phyloP scores from a whole-genome alignment of 2,888 invertebrate species.

The Salpingus planirostris region DNA sequence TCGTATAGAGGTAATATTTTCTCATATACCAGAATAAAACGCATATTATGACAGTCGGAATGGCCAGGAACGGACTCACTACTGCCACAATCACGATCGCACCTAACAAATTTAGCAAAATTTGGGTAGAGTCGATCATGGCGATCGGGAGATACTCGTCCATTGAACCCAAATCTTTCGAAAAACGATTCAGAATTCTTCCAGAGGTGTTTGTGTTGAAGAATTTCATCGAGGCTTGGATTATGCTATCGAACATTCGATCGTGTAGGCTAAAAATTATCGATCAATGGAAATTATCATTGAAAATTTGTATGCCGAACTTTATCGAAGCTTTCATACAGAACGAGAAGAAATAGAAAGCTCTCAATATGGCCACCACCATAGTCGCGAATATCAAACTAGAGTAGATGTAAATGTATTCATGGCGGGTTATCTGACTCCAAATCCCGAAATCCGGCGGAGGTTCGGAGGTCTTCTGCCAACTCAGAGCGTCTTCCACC shows the following conservation, averaged over 20 bases:
- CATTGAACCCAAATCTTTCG: conserved; percentile 57
- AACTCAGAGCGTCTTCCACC: no score
- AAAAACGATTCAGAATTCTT: conserved; percentile 59
- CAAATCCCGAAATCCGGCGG: no score
- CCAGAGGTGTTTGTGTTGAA: conserved; percentile 70
- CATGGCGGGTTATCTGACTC: no score
- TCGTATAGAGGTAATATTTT: conserved; percentile 60
- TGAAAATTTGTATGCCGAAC: conserved; percentile 14
- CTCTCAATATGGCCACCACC: conserved; percentile 39
- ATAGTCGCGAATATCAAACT: conserved; percentile 39
- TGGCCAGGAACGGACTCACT: conserved; percentile 58
- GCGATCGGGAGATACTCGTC: conserved; percentile 46
- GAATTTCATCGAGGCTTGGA: conserved; percentile 59
- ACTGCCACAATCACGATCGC: conserved; percentile 63
- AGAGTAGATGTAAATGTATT: conserved; percentile 36
- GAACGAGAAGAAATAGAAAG: conserved; percentile 47
- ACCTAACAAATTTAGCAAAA: conserved; percentile 66
- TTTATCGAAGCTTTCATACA: conserved; percentile 55
- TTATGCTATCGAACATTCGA: conserved; percentile 61
- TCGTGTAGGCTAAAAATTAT: conserved; percentile 63
- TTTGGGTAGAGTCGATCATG: conserved; percentile 44
- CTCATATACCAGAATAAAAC: conserved; percentile 56
- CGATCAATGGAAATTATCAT: neutral
- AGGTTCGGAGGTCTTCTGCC: no score
- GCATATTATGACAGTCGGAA: conserved; percentile 57